These are phyloP conservation scores for Heliconius sara DNA, from an alignment of 2,888 invertebrate species.

Conservation along the genomic window DNA sequence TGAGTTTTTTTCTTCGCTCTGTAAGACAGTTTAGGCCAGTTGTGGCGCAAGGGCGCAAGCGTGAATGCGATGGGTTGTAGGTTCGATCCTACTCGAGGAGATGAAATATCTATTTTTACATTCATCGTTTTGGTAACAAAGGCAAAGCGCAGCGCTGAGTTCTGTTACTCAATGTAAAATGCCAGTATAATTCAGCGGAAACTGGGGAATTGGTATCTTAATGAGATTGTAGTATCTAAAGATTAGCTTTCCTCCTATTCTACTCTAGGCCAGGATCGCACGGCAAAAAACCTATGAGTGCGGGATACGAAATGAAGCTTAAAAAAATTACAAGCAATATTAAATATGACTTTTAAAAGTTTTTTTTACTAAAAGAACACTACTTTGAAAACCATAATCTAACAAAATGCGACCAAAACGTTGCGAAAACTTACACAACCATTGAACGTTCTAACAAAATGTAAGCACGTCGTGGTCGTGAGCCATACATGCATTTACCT, in stretches of 20 bases:
- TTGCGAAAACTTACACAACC: constrained; percentile 7
- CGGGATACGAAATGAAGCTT: not conserved
- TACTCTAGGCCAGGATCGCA: no score
- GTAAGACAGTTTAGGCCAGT: no score
- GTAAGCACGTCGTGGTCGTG: constrained; percentile 6
- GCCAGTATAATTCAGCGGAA: not conserved
- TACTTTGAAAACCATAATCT: not conserved
- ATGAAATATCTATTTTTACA: no score
- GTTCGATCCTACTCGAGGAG: not conserved
- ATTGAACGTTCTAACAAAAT: constrained; percentile 14
- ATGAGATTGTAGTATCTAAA: not conserved
- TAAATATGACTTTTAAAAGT: not conserved
- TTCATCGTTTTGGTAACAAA: no score
- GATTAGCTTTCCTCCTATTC: not conserved
- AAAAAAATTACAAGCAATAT: no score
- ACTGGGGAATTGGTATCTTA: not conserved
- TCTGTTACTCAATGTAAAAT: no score
- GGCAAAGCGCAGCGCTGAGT: no score
- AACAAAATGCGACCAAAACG: constrained; percentile 15
- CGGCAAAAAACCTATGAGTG: not conserved
- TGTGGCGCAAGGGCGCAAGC: no score
- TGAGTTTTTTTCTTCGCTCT: no score
- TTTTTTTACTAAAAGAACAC: not conserved
- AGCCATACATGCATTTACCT: not conserved
- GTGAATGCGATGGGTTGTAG: not conserved